Evolutionary conservation across 2,888 invertebrate species (phyloP), one percentile per base, ranked within the genome.

Genomic region (Phymatocera aterrima): DNA sequence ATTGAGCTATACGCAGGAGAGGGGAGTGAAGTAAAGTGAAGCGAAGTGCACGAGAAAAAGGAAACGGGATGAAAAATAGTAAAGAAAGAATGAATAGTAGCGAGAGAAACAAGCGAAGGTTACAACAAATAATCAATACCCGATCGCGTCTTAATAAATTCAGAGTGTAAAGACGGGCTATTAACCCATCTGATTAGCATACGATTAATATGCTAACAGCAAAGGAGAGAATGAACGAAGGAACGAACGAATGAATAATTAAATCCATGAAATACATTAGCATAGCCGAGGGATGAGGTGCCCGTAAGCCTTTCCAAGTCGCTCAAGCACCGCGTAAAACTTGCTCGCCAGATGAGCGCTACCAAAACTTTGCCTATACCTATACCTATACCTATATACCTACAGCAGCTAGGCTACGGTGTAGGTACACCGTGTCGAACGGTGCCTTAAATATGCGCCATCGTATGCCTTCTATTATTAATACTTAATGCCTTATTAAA

Each of bases 201-300:
- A 85, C 83, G 85, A 85, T 88, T 86, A 85, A 88, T 85, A 85
- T 85, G 84, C 85, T 82, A 81, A 78, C 80, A 80, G 78, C 83
- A 81, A 68, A 15, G 79, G 79, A 77, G 80, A 77, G 74, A 82
- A 81, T 81, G 80, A 83, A 79, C 74, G 83, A 85, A 21, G 12
- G 24, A 61, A 61, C 40, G 31, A 60, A 57, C 28, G 75, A 75
- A 75, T 75, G 75, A 75, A 75, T 75, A 75, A 75, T 75, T 75
- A 75, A 75, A 75, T 75, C 75, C 75, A 75, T 75, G 75, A 75
- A 75, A 60, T 75, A 57, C 75, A 75, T 75, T 75, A 60, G 75
- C 75, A 60, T 75, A 60, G 24, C 75, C 21, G 28, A 60, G 75
- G 75, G 75, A 60, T 28, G 75, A 60, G 37, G 57, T 12, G 75